Evolutionary conservation across 2,113 vertebrate genomes (phyloP), one percentile per base, ranked within the genome.

Genomic region (Ailuropoda melanoleuca): DNA sequence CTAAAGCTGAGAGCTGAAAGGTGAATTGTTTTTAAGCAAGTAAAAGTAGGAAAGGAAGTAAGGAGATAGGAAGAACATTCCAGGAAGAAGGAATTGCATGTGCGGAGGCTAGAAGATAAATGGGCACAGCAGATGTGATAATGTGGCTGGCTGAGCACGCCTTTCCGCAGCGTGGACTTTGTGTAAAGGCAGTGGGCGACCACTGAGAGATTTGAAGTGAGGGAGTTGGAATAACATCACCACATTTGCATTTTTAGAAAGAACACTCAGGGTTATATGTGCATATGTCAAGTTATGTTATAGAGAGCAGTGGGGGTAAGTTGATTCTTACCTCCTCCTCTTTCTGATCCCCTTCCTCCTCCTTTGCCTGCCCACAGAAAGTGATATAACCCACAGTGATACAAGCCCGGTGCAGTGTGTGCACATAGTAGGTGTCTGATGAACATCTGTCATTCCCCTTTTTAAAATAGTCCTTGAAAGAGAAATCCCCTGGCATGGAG

Each of bases 401-500:
- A 23, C 31, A 31, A 93, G 95, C 91, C 96, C 94, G 64, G 15
- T 72, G 7, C 43, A 29, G 7, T 83, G 19, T 50, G 39, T 68
- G 50, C 48, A 93, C 88, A 50, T 58, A 92, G 92, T 18, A 77
- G 88, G 21, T 90, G 12, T 55, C 34, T 39, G 70, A 0, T 94
- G 46, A 50, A n/a, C 80, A 46, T 60, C 55, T 31, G 26, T 24
- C 29, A 2, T 4, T 6, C 66, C 9, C 37, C 21, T 21, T 92
- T 87, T 68, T 18, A 74, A 88, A 74, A 6, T 50, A 70, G 74
- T 70, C 84, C 62, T 83, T 95, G 74, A 93, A 81, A 88, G 98
- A 97, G 96, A 95, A 95, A 94, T 97, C 91, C 93, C 97, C 93
- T 97, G 89, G 93, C 93, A 96, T 90, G 95, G 94, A 81, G 68